A percentile compares a stretch with the other conserved stretches of the same genome.
Evolutionary conservation across 2,888 invertebrate genomes (phyloP).

Genomic region (Protodeltote pygarga): DNA sequence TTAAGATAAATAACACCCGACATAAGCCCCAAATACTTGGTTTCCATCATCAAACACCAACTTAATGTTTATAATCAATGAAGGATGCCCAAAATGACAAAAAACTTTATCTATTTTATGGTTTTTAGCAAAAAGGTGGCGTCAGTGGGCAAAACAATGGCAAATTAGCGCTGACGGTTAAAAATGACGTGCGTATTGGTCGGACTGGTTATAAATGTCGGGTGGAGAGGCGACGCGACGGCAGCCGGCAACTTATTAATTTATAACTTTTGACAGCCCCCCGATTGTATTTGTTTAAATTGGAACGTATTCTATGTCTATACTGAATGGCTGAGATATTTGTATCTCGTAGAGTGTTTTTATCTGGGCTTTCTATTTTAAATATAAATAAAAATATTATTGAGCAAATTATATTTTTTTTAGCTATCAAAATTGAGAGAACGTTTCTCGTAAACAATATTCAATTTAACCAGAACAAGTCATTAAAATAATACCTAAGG

Average conservation of each 20-base stretch:
- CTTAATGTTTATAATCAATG: slow-evolving; percentile 78
- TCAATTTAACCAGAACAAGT: too few relatives aligned
- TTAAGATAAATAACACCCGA: slow-evolving; percentile 60
- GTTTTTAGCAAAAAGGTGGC: slow-evolving; percentile 83
- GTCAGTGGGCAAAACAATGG: slow-evolving; percentile 83
- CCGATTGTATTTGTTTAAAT: slow-evolving; percentile 30
- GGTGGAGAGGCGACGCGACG: slow-evolving; percentile 55
- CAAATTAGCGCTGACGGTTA: slow-evolving; percentile 85
- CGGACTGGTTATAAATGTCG: slow-evolving; percentile 64
- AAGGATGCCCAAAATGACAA: slow-evolving; percentile 69
- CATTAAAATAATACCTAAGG: too few relatives aligned
- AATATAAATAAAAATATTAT: too few relatives aligned
- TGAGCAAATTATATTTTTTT: too few relatives aligned
- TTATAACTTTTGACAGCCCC: slow-evolving; percentile 56
- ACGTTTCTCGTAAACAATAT: too few relatives aligned
- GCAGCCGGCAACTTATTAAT: slow-evolving; percentile 66
- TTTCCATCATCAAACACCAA: slow-evolving; percentile 56
- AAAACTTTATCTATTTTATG: slow-evolving; percentile 83
- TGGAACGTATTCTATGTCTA: too few relatives aligned
- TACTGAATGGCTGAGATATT: too few relatives aligned
- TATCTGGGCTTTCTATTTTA: too few relatives aligned
- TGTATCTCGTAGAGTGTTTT: too few relatives aligned
- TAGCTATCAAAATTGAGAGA: too few relatives aligned
- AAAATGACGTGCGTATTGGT: slow-evolving; percentile 79
- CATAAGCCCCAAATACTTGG: slow-evolving; percentile 27